phyloP scores from a whole-genome alignment of 2,888 invertebrate species.

The Philopedon plagiatum region DNA sequence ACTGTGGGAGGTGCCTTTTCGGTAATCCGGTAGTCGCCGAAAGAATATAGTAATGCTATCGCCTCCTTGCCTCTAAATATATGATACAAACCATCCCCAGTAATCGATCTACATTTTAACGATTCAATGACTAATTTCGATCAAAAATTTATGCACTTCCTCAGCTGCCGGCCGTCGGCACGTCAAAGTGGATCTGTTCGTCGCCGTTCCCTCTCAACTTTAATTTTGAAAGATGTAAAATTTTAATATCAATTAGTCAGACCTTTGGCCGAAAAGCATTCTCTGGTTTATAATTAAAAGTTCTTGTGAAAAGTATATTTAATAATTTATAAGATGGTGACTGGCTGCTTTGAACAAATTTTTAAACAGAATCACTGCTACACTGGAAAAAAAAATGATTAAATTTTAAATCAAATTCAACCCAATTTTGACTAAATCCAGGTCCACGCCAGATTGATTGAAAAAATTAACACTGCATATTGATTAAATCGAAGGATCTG shows the following conservation, averaged over 20 bases:
- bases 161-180: not conserved
- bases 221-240: not conserved
- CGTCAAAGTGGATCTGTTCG: not conserved
- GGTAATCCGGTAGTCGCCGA: too few species aligned
- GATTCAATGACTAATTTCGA: too few species aligned
- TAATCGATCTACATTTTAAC: too few species aligned
- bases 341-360: not conserved
- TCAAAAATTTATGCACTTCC: not conserved
- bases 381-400: not conserved
- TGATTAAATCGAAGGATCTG: too few species aligned
- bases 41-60: too few species aligned
- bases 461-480: too few species aligned
- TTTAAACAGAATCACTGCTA: not conserved
- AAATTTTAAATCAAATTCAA: too few species aligned
- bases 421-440: too few species aligned
- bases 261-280: constrained; percentile 6
- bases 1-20: too few species aligned
- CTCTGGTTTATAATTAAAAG: constrained; percentile 3
- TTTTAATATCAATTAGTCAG: not conserved
- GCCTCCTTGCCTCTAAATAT: too few species aligned
- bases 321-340: not conserved
- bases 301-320: not conserved
- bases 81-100: too few species aligned
- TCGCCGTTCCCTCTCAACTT: not conserved
- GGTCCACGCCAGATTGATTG: too few species aligned